phyloP scores from a whole-genome alignment of 2,888 invertebrate species.

The Asteroscopus sphinx region DNA sequence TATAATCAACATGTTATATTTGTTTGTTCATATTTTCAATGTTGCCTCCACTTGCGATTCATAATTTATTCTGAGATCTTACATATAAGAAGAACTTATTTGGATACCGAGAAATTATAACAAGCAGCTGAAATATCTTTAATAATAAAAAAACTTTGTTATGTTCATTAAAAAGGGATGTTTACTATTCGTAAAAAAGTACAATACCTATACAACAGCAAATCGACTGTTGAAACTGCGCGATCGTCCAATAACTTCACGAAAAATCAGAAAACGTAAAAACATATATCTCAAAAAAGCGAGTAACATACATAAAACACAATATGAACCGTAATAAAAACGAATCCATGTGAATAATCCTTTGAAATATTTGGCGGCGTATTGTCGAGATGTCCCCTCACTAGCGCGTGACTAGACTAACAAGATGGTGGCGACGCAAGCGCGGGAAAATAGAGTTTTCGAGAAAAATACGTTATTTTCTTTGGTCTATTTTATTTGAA shows the following conservation, averaged over 20 bases:
- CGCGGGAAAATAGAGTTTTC: slow-evolving; percentile 34
- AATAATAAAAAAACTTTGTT: too few relatives aligned
- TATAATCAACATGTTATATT: background rate
- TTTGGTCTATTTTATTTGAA: slow-evolving; percentile 17
- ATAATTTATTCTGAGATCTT: too few relatives aligned
- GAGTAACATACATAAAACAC: slow-evolving; percentile 29
- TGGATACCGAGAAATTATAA: too few relatives aligned
- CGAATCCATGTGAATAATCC: slow-evolving; percentile 54
- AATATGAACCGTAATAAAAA: slow-evolving; percentile 47
- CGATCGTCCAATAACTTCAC: slow-evolving; percentile 2
- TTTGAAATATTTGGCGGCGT: slow-evolving; percentile 54
- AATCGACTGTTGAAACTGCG: too few relatives aligned
- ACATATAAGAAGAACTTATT: too few relatives aligned
- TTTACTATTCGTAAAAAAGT: too few relatives aligned
- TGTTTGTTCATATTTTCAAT: too few relatives aligned
- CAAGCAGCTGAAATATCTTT: too few relatives aligned
- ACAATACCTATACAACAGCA: too few relatives aligned
- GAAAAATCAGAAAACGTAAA: slow-evolving; percentile 20
- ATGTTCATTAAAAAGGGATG: too few relatives aligned
- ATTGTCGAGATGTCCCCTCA: slow-evolving; percentile 48
- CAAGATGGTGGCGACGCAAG: slow-evolving; percentile 41
- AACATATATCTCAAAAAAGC: slow-evolving; percentile 24
- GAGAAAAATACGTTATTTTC: slow-evolving; percentile 8
- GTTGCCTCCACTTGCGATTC: too few relatives aligned
- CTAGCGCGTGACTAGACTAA: slow-evolving; percentile 45